These are phyloP conservation scores for Chelonus insularis DNA, from an alignment of 1,140 invertebrate species.

Conservation along the genomic window DNA sequence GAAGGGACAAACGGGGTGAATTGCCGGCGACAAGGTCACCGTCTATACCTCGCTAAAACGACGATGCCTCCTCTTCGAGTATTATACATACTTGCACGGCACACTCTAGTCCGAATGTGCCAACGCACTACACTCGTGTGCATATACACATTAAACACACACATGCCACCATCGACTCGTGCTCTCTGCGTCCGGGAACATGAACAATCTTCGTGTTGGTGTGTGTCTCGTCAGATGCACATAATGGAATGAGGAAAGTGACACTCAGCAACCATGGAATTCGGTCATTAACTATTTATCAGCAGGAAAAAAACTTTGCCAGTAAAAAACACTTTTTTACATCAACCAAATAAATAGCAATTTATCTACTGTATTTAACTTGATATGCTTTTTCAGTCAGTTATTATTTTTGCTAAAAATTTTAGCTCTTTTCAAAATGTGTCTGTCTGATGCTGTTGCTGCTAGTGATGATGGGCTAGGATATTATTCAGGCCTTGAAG, in stretches of 20 bases:
- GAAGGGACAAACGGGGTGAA: slow-evolving; percentile 58
- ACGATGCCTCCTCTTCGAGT: slow-evolving; percentile 37
- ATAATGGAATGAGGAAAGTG: slow-evolving; percentile 49
- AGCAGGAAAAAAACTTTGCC: neutral
- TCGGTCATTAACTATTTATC: slow-evolving; percentile 18
- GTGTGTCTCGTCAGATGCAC: slow-evolving; percentile 10
- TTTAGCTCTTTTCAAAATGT: too few relatives aligned
- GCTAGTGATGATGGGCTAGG: too few relatives aligned
- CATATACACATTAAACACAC: neutral
- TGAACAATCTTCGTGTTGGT: slow-evolving; percentile 4
- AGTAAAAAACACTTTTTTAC: neutral
- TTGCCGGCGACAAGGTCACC: slow-evolving; percentile 62
- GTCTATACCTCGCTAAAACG: slow-evolving; percentile 54
- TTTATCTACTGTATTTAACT: too few relatives aligned
- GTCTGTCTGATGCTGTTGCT: too few relatives aligned
- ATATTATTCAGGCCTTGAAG: slow-evolving; percentile 1
- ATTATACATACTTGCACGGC: slow-evolving; percentile 33
- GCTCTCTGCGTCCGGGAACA: slow-evolving; percentile 13
- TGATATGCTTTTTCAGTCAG: too few relatives aligned
- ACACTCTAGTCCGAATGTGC: slow-evolving; percentile 39
- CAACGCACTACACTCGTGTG: slow-evolving; percentile 16
- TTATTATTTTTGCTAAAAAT: too few relatives aligned
- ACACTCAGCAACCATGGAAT: slow-evolving; percentile 39
- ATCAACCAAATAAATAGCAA: too few relatives aligned
- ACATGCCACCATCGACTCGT: slow-evolving; percentile 3